These are phyloP conservation scores for Nibea albiflora DNA, from an alignment of 2,113 vertebrate species.

Conservation along the genomic window DNA sequence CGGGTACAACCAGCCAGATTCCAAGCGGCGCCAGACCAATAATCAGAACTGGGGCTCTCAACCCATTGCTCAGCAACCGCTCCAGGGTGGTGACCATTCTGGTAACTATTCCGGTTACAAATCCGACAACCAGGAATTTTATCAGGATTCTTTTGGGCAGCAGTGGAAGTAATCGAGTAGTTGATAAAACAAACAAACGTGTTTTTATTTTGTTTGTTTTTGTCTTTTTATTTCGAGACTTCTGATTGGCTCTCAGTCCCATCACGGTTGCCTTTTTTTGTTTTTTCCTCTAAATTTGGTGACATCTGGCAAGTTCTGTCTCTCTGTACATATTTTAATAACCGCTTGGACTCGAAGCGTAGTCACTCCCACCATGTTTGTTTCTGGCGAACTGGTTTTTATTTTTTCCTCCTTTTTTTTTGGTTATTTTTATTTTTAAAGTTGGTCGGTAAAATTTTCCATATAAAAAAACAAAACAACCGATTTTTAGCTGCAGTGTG, in stretches of 20 bases:
- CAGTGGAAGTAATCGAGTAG: conserved; percentile 97
- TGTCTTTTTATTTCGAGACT: conserved; percentile 87
- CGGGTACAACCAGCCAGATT: conserved; percentile 99
- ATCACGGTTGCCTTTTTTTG: conserved; percentile 84
- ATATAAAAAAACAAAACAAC: conserved; percentile 80
- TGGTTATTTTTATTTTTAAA: conserved; percentile 62
- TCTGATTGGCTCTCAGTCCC: conserved; percentile 90
- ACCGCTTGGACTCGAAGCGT: conserved; percentile 92
- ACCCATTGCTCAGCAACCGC: conserved; percentile 99
- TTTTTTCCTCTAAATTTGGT: conserved; percentile 85
- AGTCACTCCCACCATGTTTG: conserved; percentile 89
- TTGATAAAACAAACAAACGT: conserved; percentile 81
- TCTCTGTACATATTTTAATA: conserved; percentile 97
- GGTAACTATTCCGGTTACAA: conserved; percentile 99
- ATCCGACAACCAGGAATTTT: conserved; percentile 99
- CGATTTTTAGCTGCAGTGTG: conserved; percentile 88
- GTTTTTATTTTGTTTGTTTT: conserved; percentile 67
- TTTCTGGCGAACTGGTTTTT: conserved; percentile 95
- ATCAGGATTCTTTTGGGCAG: conserved; percentile 99
- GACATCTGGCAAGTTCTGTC: conserved; percentile 93
- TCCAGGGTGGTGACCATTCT: conserved; percentile 97
- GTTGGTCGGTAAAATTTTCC: conserved; percentile 72
- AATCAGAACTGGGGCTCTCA: conserved; percentile 99
- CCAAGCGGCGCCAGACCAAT: conserved; percentile 99
- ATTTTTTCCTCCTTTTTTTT: conserved; percentile 70